Base-by-base conservation (phyloP, 2,797 vertebrate species). In the Alosa sapidissima region DNA sequence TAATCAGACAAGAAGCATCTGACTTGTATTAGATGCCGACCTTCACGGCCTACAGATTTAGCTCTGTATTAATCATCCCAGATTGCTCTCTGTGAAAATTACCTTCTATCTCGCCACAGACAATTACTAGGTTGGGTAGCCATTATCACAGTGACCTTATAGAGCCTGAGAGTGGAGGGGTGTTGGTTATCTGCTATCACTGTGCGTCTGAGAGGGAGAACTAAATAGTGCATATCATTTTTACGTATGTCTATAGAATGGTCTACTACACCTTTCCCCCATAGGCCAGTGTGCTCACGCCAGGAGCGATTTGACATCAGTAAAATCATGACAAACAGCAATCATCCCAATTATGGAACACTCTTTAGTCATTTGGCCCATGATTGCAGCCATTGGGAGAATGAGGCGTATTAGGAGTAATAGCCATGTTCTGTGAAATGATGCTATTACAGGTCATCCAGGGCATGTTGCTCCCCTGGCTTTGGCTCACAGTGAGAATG, bases 391-490 rank as follows among this genome's bases (percentile, higher is more conserved):
- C 89, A 88, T 92, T 81, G 81, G 88, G 91, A 90, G 90, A 93
- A 92, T 91, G 89, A 89, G 90, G 89, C 92, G 91, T 94, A 94
- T 94, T 94, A 91, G 86, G 89, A 92, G 91, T 94, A 94, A 94
- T 94, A 91, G 86, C 91, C 93, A 93, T 94, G 91, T 92, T 88
- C 90, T 94, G 93, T 93, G 93, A 94, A 94, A 93, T 93, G 89
- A 91, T 82, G 89, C 90, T 84, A 91, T 92, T 92, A 88, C 87
- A 28, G 90, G 85, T 81, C 68, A 86, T 84, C 82, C 81, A 72
- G 85, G 88, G 54, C 48, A 3, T 24, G 48, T 13, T 36, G 75
- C 47, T 81, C 81, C 33, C 16, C 81, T 51, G 54, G 24, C 81
- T 82, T n/a, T 28, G 78, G 45, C 81, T n/a, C 54, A 52, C 81